These are phyloP conservation scores for Colinus virginianus DNA, from an alignment of 2,113 vertebrate species.

Conservation along the genomic window DNA sequence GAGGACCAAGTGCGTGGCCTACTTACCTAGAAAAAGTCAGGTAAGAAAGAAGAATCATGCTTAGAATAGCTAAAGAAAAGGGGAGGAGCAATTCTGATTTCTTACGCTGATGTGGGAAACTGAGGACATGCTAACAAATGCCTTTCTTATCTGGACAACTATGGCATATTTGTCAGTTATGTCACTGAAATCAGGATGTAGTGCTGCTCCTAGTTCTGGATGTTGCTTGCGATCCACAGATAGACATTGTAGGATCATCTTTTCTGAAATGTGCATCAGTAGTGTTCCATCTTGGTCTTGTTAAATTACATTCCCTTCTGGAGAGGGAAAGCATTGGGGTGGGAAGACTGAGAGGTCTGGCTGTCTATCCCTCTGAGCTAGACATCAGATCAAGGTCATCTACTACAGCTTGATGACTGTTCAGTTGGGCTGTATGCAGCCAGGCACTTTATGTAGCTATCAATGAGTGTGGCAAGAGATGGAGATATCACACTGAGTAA, in stretches of 20 bases:
- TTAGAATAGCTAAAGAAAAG: neutral
- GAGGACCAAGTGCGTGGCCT: neutral
- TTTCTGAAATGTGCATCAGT: neutral
- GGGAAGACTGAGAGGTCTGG: neutral
- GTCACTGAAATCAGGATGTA: neutral
- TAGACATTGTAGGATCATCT: neutral
- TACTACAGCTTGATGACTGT: neutral
- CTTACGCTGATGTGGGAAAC: neutral
- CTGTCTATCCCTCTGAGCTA: neutral
- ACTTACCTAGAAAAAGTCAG: neutral
- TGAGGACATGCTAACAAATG: neutral
- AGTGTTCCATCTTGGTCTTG: neutral
- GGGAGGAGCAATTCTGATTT: neutral
- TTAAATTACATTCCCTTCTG: neutral
- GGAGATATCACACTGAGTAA: neutral
- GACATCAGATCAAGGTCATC: neutral
- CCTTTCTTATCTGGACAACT: neutral
- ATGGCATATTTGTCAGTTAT: neutral
- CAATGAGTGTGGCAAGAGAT: neutral
- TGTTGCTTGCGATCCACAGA: neutral
- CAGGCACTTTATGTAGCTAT: neutral
- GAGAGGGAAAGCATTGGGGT: neutral
- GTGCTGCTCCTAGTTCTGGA: neutral
- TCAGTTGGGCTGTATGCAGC: neutral
- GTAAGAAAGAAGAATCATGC: neutral